These are phyloP conservation scores for Lithophane leautieri DNA, from an alignment of 2,888 invertebrate genomes.

Conservation along the genomic window DNA sequence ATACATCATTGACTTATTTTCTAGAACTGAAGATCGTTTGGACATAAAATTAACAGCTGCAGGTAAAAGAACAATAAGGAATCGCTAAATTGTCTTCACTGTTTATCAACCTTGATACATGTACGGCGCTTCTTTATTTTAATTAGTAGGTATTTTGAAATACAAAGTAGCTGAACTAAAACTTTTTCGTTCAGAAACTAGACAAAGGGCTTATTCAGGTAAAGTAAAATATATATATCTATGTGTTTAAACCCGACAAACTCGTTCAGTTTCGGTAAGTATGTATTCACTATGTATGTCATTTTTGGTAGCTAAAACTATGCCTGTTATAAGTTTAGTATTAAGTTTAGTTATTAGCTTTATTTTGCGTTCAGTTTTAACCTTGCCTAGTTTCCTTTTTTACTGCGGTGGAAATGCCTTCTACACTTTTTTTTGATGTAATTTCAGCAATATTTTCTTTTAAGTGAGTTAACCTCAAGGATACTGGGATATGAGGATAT, in stretches of 20 bases:
- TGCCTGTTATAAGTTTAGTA: too few relatives aligned
- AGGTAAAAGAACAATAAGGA: not conserved
- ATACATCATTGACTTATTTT: not conserved
- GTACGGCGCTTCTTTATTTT: not conserved
- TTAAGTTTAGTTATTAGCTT: too few relatives aligned
- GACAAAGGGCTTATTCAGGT: not conserved
- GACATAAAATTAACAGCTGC: not conserved
- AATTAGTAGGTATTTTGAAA: not conserved
- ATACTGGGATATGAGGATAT: too few relatives aligned
- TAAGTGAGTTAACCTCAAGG: too few relatives aligned
- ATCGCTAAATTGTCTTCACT: conserved; percentile 3
- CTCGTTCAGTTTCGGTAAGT: too few relatives aligned
- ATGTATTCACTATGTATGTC: too few relatives aligned
- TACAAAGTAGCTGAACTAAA: not conserved
- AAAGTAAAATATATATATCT: not conserved
- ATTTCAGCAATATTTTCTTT: too few relatives aligned
- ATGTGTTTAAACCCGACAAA: not conserved
- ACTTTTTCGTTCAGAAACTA: not conserved
- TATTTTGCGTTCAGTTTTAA: too few relatives aligned
- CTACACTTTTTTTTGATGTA: too few relatives aligned
- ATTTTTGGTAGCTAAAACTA: too few relatives aligned
- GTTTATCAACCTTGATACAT: conserved; percentile 27
- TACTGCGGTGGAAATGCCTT: too few relatives aligned
- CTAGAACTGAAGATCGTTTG: not conserved
- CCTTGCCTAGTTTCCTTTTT: too few relatives aligned